phyloP scores from a whole-genome alignment of 1,140 invertebrate species.

The Sogatella furcifera region DNA sequence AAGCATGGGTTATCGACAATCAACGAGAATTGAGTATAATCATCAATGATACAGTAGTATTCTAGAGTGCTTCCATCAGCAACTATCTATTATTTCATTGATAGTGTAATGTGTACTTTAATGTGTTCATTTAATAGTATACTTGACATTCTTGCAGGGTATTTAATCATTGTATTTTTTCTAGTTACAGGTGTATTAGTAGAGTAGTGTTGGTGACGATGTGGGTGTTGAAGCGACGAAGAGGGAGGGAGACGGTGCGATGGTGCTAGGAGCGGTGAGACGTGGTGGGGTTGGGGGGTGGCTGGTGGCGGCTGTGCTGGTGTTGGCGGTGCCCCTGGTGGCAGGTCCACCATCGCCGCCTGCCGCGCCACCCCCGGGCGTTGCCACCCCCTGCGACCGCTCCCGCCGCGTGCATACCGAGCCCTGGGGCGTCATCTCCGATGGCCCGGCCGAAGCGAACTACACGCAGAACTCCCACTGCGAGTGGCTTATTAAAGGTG shows the following conservation, averaged over 20 bases:
- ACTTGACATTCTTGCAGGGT: too few relatives aligned
- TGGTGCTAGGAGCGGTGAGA: neutral
- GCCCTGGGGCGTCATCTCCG: slow-evolving; percentile 74
- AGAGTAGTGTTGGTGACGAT: neutral
- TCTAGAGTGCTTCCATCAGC: too few relatives aligned
- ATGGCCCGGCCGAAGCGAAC: slow-evolving; percentile 75
- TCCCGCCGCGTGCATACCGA: slow-evolving; percentile 66
- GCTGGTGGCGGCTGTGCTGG: neutral
- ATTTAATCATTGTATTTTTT: too few relatives aligned
- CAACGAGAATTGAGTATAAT: too few relatives aligned
- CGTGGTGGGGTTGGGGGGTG: neutral
- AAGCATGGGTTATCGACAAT: too few relatives aligned
- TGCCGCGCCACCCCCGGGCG: neutral
- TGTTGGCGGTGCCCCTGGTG: neutral
- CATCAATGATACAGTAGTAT: too few relatives aligned
- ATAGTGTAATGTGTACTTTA: too few relatives aligned
- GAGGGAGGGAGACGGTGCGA: neutral
- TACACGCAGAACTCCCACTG: slow-evolving; percentile 89
- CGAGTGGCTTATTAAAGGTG: slow-evolving; percentile 89
- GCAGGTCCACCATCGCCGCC: neutral
- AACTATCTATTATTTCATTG: too few relatives aligned
- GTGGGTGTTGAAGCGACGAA: neutral
- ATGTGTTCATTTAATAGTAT: too few relatives aligned
- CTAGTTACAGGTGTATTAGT: neutral
- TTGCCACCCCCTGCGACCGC: slow-evolving; percentile 55